Conservation (phyloP, 2,113 vertebrate genomes). For the Poeciliopsis prolifica region DNA sequence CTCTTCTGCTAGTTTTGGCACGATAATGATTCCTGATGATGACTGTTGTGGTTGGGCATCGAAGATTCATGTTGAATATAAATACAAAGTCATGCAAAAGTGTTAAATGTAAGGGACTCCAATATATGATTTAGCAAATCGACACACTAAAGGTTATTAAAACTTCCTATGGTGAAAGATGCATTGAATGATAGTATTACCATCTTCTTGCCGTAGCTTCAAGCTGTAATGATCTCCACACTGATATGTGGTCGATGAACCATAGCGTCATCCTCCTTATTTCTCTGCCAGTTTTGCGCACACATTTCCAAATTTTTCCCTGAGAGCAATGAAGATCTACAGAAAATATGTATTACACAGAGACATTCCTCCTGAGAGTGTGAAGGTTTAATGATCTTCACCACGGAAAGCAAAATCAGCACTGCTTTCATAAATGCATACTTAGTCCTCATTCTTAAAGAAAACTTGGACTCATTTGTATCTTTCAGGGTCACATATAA, state of each 20-base stretch:
- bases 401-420: conserved; percentile 58
- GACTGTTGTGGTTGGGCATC: neutral
- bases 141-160: neutral
- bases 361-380: conserved; percentile 26
- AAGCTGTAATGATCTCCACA: conserved; percentile 33
- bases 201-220: conserved; percentile 13
- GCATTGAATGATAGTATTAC: conserved; percentile 3
- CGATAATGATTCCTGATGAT: neutral
- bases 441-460: conserved; percentile 32
- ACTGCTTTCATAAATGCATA: conserved; percentile 46
- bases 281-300: conserved; percentile 25
- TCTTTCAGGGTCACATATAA: conserved; percentile 38
- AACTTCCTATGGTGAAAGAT: conserved; percentile 4
- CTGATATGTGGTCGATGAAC: conserved; percentile 55
- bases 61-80: neutral
- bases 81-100: neutral
- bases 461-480: conserved; percentile 28
- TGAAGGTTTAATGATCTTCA: conserved; percentile 64
- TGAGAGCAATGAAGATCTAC: conserved; percentile 13
- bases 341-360: conserved; percentile 11
- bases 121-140: conserved; percentile 6
- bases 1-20: neutral
- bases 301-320: conserved; percentile 20
- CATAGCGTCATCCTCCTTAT: conserved; percentile 12
- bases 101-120: neutral